Evolutionary conservation across 2,113 vertebrate species (phyloP).

Genomic region (Pelodiscus sinensis): DNA sequence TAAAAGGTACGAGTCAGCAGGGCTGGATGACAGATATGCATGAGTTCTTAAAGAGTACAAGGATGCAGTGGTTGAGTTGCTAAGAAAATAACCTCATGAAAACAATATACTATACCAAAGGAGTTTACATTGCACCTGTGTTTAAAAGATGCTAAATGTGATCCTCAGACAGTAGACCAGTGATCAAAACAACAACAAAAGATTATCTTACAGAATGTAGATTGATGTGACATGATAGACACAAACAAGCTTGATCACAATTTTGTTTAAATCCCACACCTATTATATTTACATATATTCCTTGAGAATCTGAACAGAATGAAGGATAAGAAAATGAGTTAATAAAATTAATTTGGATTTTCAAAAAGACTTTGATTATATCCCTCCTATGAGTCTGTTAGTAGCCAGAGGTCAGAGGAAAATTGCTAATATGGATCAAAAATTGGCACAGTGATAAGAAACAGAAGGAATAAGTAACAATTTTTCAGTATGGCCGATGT

Average conservation of each 20-base stretch:
- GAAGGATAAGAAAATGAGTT: background rate
- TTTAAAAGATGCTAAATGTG: conserved; percentile 13
- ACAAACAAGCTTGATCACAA: background rate
- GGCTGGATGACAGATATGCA: conserved; percentile 24
- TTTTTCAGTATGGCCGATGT: background rate
- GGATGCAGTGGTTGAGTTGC: background rate
- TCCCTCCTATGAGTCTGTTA: conserved; percentile 32
- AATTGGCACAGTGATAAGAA: conserved; percentile 30
- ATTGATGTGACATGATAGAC: background rate
- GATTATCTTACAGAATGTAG: conserved; percentile 36
- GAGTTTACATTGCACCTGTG: conserved; percentile 30
- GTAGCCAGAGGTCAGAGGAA: background rate
- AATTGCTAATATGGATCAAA: background rate
- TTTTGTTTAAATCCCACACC: background rate
- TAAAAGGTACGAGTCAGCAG: conserved; percentile 41
- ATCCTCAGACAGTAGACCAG: background rate
- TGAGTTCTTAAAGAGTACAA: conserved; percentile 36
- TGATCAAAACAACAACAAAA: conserved; percentile 16
- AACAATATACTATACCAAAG: conserved; percentile 51
- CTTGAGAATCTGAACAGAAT: background rate
- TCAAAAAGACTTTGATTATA: conserved; percentile 30
- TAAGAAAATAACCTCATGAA: conserved; percentile 70
- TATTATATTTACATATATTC: background rate
- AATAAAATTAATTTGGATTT: conserved; percentile 48
- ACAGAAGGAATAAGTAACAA: background rate